These are phyloP conservation scores for Apocrypta bakeri DNA, from an alignment of 1,140 invertebrate genomes.

Conservation along the genomic window DNA sequence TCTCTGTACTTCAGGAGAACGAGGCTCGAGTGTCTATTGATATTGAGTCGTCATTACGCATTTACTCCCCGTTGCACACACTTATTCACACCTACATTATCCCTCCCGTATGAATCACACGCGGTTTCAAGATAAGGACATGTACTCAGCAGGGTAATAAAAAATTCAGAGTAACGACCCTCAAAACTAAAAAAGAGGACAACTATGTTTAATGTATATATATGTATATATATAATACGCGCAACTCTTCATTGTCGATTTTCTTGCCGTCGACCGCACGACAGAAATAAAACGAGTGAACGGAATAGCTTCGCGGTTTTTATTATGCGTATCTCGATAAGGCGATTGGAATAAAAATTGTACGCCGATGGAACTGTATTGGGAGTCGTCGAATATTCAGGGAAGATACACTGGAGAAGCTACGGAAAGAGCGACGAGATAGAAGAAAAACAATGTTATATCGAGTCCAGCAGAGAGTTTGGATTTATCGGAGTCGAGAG, in stretches of 20 bases:
- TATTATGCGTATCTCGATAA: neutral
- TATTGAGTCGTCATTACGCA: too few species aligned
- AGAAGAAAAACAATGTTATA: conserved; percentile 59
- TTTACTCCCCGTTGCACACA: neutral
- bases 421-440: conserved; percentile 51
- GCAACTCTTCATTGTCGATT: conserved; percentile 23
- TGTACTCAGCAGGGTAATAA: conserved; percentile 15
- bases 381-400: conserved; percentile 28
- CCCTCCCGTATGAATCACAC: conserved; percentile 1
- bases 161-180: conserved; percentile 31
- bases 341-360: neutral
- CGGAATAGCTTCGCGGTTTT: neutral
- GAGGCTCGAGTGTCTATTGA: too few species aligned
- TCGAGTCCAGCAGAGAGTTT: conserved; percentile 56
- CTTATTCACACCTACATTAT: neutral
- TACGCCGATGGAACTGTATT: neutral
- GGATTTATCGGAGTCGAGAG: conserved; percentile 61
- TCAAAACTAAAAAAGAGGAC: neutral
- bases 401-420: conserved; percentile 62
- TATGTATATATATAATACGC: neutral
- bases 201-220: too few species aligned
- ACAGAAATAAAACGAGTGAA: neutral
- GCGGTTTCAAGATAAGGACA: neutral
- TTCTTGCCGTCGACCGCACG: neutral
- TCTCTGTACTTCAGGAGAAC: too few species aligned